A percentile compares a stretch with the other conserved stretches of the same genome.
These are phyloP conservation scores for Fabriciana adippe DNA, from an alignment of 2,888 invertebrate species.

Conservation along the genomic window DNA sequence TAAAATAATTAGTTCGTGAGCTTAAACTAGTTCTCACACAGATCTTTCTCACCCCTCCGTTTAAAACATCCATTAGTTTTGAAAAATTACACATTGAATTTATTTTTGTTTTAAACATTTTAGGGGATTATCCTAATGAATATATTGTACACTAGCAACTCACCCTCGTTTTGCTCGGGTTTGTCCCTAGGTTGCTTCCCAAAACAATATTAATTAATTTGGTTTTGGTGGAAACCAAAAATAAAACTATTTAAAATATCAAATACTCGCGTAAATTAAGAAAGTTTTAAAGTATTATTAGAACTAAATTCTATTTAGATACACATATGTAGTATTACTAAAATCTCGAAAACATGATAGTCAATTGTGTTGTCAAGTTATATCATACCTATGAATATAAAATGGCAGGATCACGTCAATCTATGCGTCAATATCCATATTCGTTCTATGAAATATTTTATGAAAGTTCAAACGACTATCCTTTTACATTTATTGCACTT, in stretches of 20 bases:
- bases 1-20: constrained; percentile 20
- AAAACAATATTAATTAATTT: too few species aligned
- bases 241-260: too few species aligned
- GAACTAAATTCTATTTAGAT: too few species aligned
- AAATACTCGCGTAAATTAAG: too few species aligned
- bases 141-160: too few species aligned
- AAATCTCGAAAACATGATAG: background rate
- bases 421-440: background rate
- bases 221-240: too few species aligned
- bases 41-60: constrained; percentile 5
- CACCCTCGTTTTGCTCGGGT: too few species aligned
- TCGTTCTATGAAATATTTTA: constrained; percentile 15
- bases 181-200: too few species aligned
- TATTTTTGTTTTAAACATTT: constrained; percentile 7
- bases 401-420: too few species aligned
- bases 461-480: constrained; percentile 24
- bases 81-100: constrained; percentile 22
- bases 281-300: too few species aligned
- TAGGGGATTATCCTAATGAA: background rate
- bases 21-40: constrained; percentile 20
- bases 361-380: background rate
- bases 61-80: constrained; percentile 22
- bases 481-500: constrained; percentile 28
- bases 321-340: too few species aligned
- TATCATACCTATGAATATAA: background rate